These are phyloP conservation scores for Apomyelois bistriatella DNA, from an alignment of 2,888 invertebrate genomes.

Conservation along the genomic window DNA sequence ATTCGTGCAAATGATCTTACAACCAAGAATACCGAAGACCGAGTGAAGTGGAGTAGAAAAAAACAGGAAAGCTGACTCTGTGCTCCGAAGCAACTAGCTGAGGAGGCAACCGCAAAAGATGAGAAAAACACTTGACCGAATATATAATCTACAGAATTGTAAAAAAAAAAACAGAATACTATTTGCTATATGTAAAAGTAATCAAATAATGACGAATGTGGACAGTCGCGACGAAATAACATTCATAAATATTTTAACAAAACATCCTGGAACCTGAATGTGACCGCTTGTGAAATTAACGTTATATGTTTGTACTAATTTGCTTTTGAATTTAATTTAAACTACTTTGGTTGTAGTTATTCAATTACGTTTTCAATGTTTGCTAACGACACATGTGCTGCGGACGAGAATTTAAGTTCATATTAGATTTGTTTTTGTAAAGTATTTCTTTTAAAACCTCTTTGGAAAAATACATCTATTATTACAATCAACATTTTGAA, in stretches of 20 bases:
- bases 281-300: not conserved
- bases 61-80: no score
- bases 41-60: no score
- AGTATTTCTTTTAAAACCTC: no score
- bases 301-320: slow-evolving; percentile 5
- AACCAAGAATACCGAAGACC: no score
- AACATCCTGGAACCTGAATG: not conserved
- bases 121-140: no score
- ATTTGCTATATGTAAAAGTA: not conserved
- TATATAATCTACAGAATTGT: no score
- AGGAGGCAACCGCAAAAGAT: no score
- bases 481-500: no score
- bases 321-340: slow-evolving; percentile 5
- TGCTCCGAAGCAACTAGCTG: no score
- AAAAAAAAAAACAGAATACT: not conserved
- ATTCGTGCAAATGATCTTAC: no score
- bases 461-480: not conserved
- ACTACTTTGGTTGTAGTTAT: not conserved
- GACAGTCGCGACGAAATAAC: not conserved
- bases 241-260: not conserved
- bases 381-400: not conserved
- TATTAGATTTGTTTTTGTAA: not conserved
- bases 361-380: not conserved
- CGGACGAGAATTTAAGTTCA: not conserved
- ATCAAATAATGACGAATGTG: not conserved